Evolutionary conservation across 2,113 vertebrate genomes (phyloP).

Genomic region (Potamarius usumacintae): DNA sequence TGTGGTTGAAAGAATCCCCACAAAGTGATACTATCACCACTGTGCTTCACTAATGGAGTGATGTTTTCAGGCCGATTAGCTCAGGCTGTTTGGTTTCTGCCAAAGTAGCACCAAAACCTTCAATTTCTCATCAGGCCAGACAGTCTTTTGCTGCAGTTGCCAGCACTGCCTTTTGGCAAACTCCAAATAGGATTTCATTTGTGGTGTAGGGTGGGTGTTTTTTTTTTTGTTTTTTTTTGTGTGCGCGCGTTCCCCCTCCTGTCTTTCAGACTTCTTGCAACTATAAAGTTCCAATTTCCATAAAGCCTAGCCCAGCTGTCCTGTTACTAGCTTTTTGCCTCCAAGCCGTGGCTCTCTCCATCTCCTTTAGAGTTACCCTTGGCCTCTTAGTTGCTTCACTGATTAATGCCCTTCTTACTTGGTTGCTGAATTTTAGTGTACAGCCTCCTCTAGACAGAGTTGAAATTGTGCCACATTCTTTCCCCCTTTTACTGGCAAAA

Average conservation of each 20-base stretch:
- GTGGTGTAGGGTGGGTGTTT: not conserved
- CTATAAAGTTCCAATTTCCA: no score
- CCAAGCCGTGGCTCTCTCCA: not conserved
- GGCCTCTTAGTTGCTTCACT: not conserved
- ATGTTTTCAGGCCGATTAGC: not conserved
- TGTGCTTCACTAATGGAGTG: not conserved
- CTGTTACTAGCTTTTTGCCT: not conserved
- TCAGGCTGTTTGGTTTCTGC: not conserved
- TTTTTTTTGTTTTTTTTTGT: no score
- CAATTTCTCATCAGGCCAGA: not conserved
- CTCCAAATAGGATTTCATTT: not conserved
- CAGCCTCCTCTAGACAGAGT: not conserved
- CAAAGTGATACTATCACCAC: not conserved
- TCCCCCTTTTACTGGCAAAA: not conserved
- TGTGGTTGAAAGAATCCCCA: not conserved
- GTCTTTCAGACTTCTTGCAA: no score
- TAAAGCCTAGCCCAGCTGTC: not conserved
- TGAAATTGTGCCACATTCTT: not conserved
- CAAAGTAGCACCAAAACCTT: not conserved
- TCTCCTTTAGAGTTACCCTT: not conserved
- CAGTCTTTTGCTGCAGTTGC: not conserved
- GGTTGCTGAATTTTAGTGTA: not conserved
- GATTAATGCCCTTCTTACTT: not conserved
- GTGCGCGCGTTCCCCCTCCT: no score
- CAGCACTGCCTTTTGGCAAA: not conserved